Evolutionary conservation across 2,888 invertebrate species (phyloP).

Genomic region (Latrodectus hesperus): DNA sequence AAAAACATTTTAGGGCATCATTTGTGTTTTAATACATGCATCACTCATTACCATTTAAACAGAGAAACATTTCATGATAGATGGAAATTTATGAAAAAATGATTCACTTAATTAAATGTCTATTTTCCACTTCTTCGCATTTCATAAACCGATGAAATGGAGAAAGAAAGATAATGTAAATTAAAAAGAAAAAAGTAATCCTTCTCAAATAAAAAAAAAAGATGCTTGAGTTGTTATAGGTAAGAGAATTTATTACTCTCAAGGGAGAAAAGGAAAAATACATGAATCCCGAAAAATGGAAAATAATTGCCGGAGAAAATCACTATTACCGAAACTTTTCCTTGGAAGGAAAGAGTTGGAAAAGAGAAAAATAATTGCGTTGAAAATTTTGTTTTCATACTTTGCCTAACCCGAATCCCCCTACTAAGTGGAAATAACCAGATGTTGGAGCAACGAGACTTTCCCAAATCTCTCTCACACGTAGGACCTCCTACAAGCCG

Average conservation of each 20-base stretch:
- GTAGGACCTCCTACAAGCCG: not conserved
- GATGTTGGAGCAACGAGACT: slow-evolving; percentile 14
- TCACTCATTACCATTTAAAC: no score
- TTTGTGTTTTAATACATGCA: no score
- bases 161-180: not conserved
- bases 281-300: not conserved
- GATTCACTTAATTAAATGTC: no score
- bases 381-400: slow-evolving; percentile 51
- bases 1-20: no score
- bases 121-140: no score
- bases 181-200: not conserved
- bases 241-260: slow-evolving; percentile 2
- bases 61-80: no score
- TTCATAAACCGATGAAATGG: no score
- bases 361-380: slow-evolving; percentile 31
- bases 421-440: slow-evolving; percentile 21
- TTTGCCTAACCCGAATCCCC: slow-evolving; percentile 15
- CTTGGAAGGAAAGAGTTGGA: not conserved
- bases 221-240: not conserved
- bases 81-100: no score
- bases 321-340: slow-evolving; percentile 25
- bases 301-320: slow-evolving; percentile 31
- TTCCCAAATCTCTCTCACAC: not conserved
- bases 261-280: not conserved
- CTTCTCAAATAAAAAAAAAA: not conserved